Conservation (phyloP, 2,888 invertebrate species). For the Thyatira batis region DNA sequence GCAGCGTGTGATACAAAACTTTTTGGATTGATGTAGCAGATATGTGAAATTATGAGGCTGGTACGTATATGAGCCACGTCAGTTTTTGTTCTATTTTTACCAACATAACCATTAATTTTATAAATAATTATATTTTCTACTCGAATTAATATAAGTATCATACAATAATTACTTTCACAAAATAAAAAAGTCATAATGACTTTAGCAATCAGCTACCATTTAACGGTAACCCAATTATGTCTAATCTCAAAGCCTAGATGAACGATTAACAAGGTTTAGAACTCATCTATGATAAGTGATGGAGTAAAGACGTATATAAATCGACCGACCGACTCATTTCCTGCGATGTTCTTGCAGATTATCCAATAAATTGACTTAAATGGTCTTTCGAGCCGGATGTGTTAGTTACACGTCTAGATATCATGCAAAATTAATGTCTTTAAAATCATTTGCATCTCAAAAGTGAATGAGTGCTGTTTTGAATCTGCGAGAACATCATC, state of each 20-base stretch:
- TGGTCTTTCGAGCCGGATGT: slow-evolving; percentile 14
- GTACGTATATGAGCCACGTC: not conserved
- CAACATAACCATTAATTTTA: too few species aligned
- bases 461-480: not conserved
- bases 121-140: too few species aligned
- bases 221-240: not conserved
- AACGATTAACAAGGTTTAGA: not conserved
- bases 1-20: slow-evolving; percentile 7
- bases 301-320: slow-evolving; percentile 12
- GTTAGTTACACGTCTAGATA: not conserved
- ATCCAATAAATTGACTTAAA: slow-evolving; percentile 17
- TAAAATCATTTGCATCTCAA: not conserved
- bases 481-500: not conserved
- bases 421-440: not conserved
- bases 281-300: not conserved
- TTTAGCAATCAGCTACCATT: not conserved
- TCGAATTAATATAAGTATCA: too few species aligned
- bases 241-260: not conserved
- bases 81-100: not conserved
- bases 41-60: slow-evolving; percentile 10
- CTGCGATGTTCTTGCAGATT: slow-evolving; percentile 11
- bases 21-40: slow-evolving; percentile 10
- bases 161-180: not conserved
- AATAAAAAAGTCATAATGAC: not conserved
- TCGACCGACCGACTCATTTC: not conserved